These are phyloP conservation scores for Dryadula phaetusa DNA, from an alignment of 2,888 invertebrate species.

Conservation along the genomic window DNA sequence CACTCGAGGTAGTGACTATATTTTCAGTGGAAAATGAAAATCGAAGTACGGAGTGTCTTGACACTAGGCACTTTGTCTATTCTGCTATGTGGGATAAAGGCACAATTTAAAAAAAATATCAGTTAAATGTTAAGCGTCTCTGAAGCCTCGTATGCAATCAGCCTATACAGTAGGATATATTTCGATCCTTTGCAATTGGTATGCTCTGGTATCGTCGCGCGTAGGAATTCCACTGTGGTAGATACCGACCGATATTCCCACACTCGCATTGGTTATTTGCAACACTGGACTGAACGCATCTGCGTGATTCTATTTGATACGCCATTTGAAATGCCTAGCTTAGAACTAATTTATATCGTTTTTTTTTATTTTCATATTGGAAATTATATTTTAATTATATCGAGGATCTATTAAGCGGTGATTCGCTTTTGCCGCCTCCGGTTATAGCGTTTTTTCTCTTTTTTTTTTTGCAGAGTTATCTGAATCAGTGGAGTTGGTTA, in stretches of 20 bases:
- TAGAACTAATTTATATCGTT: slow-evolving; percentile 16
- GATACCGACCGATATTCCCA: slow-evolving; percentile 48
- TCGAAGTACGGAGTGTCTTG: too few relatives aligned
- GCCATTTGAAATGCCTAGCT: slow-evolving; percentile 20
- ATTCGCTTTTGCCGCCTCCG: slow-evolving; percentile 9
- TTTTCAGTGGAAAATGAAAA: too few relatives aligned
- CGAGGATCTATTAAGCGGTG: slow-evolving; percentile 9
- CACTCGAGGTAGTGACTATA: too few relatives aligned
- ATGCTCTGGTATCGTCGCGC: slow-evolving; percentile 50
- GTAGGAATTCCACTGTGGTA: slow-evolving; percentile 47
- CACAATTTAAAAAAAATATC: too few relatives aligned
- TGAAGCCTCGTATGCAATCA: neutral
- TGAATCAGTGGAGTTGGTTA: too few relatives aligned
- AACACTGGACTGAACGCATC: slow-evolving; percentile 42
- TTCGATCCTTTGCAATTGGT: slow-evolving; percentile 33
- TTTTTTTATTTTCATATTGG: slow-evolving; percentile 10
- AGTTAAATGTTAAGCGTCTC: too few relatives aligned
- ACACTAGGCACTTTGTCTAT: too few relatives aligned
- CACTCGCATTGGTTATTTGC: slow-evolving; percentile 43
- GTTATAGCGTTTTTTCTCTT: neutral
- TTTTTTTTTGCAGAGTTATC: neutral
- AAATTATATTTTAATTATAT: slow-evolving; percentile 17
- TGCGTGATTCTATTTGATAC: slow-evolving; percentile 46
- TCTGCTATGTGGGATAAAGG: too few relatives aligned
- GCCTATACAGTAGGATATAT: slow-evolving; percentile 30